Evolutionary conservation across 2,113 vertebrate species (phyloP).

Genomic region (Formicarius rufipectus): DNA sequence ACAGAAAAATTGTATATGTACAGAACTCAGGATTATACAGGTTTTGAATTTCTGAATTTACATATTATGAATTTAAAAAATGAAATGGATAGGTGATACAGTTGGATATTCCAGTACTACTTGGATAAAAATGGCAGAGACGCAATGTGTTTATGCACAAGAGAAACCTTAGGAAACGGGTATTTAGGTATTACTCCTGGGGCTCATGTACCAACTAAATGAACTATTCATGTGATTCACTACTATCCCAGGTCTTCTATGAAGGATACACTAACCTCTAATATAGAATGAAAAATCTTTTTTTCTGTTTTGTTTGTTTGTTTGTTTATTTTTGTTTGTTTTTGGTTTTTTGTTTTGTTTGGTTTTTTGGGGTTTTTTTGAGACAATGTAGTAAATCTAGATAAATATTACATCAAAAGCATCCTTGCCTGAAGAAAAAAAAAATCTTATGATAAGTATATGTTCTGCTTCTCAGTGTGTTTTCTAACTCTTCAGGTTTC

Average conservation of each 20-base stretch:
- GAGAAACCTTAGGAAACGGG: not conserved
- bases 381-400: not conserved
- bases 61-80: not conserved
- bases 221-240: not conserved
- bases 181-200: not conserved
- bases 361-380: no score
- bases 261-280: not conserved
- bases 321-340: no score
- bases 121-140: not conserved
- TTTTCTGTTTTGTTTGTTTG: not conserved
- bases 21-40: not conserved
- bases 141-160: not conserved
- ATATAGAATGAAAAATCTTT: not conserved
- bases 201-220: not conserved
- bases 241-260: not conserved
- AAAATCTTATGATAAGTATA: fast-evolving
- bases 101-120: not conserved
- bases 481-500: not conserved
- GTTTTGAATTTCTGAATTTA: not conserved
- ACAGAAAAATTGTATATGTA: not conserved
- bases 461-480: not conserved
- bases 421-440: not conserved
- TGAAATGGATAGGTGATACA: not conserved
- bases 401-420: not conserved
- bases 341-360: no score